Evolutionary conservation across 2,113 vertebrate genomes (phyloP).

Genomic region (Rana temporaria): DNA sequence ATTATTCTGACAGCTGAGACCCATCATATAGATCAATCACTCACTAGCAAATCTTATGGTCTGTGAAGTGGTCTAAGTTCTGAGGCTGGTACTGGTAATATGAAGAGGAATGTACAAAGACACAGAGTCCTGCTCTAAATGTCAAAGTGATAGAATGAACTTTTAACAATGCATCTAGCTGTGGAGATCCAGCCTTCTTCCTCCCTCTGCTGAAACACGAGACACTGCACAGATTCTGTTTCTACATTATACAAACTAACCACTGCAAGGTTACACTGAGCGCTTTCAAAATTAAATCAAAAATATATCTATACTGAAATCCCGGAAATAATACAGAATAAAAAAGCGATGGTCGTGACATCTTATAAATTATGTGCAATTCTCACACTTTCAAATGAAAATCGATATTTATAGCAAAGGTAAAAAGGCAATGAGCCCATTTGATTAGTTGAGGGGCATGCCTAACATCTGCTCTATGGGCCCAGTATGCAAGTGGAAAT

Average conservation of each 20-base stretch:
- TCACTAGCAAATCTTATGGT: constrained; percentile 82
- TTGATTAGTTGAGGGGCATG: too few species aligned
- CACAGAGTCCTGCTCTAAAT: constrained; percentile 73
- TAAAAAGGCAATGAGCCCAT: too few species aligned
- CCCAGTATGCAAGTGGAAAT: too few species aligned
- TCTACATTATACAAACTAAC: constrained; percentile 54
- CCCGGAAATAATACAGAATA: neutral
- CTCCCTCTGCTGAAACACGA: constrained; percentile 72
- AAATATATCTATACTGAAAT: neutral
- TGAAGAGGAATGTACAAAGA: constrained; percentile 81
- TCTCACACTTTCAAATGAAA: too few species aligned
- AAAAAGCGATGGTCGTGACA: neutral
- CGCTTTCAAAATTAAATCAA: neutral
- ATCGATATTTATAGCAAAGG: too few species aligned
- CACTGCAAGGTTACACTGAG: constrained; percentile 26
- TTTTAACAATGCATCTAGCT: constrained; percentile 76
- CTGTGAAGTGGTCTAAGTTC: constrained; percentile 80
- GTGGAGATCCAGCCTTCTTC: constrained; percentile 70
- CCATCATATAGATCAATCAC: constrained; percentile 90
- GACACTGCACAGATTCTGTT: constrained; percentile 59
- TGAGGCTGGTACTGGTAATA: constrained; percentile 73
- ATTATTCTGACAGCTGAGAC: constrained; percentile 91
- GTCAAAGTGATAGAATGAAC: constrained; percentile 79
- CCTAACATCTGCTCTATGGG: too few species aligned
- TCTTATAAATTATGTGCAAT: neutral